Evolutionary conservation across 2,888 invertebrate genomes (phyloP), one percentile per base, ranked within the genome.

Genomic region (Euclidia mi): DNA sequence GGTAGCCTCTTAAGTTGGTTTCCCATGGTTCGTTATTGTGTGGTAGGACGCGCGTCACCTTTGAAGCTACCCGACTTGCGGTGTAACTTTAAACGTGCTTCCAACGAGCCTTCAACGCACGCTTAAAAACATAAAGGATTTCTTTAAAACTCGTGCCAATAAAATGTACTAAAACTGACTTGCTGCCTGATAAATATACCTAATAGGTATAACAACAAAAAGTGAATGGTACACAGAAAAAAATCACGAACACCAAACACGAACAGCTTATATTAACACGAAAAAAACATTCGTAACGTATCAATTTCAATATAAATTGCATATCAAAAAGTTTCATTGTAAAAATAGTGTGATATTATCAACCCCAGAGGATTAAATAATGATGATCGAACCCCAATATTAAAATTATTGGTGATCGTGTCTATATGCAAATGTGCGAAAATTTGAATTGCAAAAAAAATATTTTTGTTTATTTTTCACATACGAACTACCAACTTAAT

Each of bases 371-470:
- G 71, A 59, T 65, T 69, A 76, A 69, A 71, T 75, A 50, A 71
- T 84, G 78, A 56, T 79, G 78, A 56, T 79, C 76, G 75, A 79
- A 82, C 78, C 78, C 79, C 65, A 78, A 77, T 87, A 88, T 89
- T 85, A 85, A 87, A 86, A 90, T 88, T 68, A 86, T 82, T 74
- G 61, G 63, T 90, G 89, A 92, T 92, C 73, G 80, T 88, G 89
- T 94, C 88, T 93, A 92, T 90, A 94, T 94, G 94, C 89, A 92
- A 94, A 94, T 93, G 62, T 56, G 83, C 79, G 76, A 75, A 84
- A 84, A 93, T 93, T 92, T 92, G 90, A 92, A 91, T 88, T 91
- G 87, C 88, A 92, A 93, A 93, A 91, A 79, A 77, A 79, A 71
- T 82, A 76, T 76, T 60, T 89, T 90, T 91, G 88, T 85, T 87